These are phyloP conservation scores for Fabriciana adippe DNA, from an alignment of 2,888 invertebrate genomes.

Conservation along the genomic window DNA sequence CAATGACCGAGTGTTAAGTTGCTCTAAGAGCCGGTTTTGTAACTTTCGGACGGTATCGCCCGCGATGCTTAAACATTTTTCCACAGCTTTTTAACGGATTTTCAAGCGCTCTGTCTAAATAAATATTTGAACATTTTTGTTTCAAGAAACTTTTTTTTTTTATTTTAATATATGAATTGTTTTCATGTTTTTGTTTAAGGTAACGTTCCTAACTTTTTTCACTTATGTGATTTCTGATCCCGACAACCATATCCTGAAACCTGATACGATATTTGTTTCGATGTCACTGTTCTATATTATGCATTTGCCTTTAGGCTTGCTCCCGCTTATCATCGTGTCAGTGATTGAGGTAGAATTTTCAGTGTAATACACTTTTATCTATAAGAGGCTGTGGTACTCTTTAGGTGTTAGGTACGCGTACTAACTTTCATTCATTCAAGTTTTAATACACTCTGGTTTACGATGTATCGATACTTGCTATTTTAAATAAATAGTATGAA, in stretches of 20 bases:
- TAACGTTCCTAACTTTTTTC: constrained; percentile 92
- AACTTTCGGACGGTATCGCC: constrained; percentile 12
- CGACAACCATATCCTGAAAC: constrained; percentile 87
- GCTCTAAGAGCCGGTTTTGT: constrained; percentile 29
- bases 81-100: background rate
- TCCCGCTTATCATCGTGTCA: constrained; percentile 89
- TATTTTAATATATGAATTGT: constrained; percentile 17
- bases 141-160: constrained; percentile 2
- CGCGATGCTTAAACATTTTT: background rate
- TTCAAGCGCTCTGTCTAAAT: background rate
- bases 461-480: constrained; percentile 34
- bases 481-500: too few relatives aligned
- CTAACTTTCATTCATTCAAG: constrained; percentile 32
- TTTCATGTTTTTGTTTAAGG: constrained; percentile 77
- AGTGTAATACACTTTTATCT: constrained; percentile 36
- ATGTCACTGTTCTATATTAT: constrained; percentile 93
- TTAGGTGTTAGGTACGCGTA: constrained; percentile 20
- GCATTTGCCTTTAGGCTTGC: constrained; percentile 91
- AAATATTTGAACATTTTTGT: too few relatives aligned
- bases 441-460: constrained; percentile 25
- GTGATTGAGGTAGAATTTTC: constrained; percentile 84
- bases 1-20: constrained; percentile 24
- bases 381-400: constrained; percentile 65
- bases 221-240: constrained; percentile 88
- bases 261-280: constrained; percentile 92